A percentile compares a stretch with the other conserved stretches of the same genome.
Evolutionary conservation across 2,113 vertebrate genomes (phyloP).

Genomic region (Marmota monax): DNA sequence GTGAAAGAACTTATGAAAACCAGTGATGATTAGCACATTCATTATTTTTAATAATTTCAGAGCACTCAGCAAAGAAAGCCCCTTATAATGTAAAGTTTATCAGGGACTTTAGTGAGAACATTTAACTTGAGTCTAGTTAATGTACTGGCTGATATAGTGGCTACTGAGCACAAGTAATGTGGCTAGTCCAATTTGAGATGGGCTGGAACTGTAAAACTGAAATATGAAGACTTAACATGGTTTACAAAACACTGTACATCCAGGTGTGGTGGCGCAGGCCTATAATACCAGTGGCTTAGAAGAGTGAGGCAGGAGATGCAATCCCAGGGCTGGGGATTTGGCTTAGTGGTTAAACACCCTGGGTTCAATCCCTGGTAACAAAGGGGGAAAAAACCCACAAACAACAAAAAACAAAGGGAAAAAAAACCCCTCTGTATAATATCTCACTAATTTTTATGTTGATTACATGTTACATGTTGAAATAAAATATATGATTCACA

Average conservation of each 20-base stretch:
- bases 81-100: neutral
- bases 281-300: too few relatives aligned
- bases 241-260: neutral
- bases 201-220: neutral
- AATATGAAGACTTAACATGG: neutral
- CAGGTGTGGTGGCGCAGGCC: too few relatives aligned
- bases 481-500: neutral
- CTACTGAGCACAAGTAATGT: neutral
- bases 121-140: neutral
- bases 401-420: too few relatives aligned
- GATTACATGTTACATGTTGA: neutral
- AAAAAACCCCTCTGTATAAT: too few relatives aligned
- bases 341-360: too few relatives aligned
- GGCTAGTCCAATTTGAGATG: neutral
- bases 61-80: slow-evolving; percentile 31
- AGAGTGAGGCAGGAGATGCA: too few relatives aligned
- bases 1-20: neutral
- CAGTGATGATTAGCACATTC: neutral
- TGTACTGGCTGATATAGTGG: neutral
- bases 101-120: neutral
- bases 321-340: too few relatives aligned
- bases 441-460: neutral
- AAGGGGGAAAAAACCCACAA: too few relatives aligned
- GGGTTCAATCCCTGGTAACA: too few relatives aligned
- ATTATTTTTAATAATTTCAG: slow-evolving; percentile 55